Conservation (phyloP, 2,797 vertebrate species). For the Coranthus polyacanthus region DNA sequence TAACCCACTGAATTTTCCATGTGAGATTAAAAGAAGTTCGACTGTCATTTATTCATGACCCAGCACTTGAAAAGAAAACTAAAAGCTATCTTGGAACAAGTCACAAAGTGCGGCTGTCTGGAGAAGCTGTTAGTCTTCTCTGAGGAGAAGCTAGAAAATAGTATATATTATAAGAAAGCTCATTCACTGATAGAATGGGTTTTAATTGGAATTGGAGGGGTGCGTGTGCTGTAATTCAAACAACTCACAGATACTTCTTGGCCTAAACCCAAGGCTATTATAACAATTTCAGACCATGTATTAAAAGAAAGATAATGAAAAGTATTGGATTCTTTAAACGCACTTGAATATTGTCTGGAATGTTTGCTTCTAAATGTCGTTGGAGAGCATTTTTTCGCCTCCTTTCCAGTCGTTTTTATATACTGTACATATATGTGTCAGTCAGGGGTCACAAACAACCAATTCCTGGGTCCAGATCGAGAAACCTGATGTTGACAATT, state of each 20-base stretch:
- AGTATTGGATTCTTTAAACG: conserved; percentile 14
- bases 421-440: neutral
- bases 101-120: conserved; percentile 46
- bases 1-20: conserved; percentile 22
- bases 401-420: neutral
- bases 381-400: conserved; percentile 6
- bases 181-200: conserved; percentile 1
- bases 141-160: conserved; percentile 35
- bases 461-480: too few relatives aligned
- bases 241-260: neutral
- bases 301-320: conserved; percentile 28
- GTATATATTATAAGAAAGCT: conserved; percentile 27
- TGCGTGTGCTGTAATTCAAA: conserved; percentile 11
- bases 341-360: neutral
- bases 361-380: neutral
- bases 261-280: conserved; percentile 37
- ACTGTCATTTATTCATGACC: conserved; percentile 55
- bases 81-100: conserved; percentile 26
- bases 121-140: conserved; percentile 29
- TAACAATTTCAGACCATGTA: conserved; percentile 39
- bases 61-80: conserved; percentile 31
- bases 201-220: conserved; percentile 24
- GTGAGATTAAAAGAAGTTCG: conserved; percentile 25
- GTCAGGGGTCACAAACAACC: too few relatives aligned
- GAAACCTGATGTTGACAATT: neutral